phyloP scores from a whole-genome alignment of 2,888 invertebrate species.

The Xanthia togata region DNA sequence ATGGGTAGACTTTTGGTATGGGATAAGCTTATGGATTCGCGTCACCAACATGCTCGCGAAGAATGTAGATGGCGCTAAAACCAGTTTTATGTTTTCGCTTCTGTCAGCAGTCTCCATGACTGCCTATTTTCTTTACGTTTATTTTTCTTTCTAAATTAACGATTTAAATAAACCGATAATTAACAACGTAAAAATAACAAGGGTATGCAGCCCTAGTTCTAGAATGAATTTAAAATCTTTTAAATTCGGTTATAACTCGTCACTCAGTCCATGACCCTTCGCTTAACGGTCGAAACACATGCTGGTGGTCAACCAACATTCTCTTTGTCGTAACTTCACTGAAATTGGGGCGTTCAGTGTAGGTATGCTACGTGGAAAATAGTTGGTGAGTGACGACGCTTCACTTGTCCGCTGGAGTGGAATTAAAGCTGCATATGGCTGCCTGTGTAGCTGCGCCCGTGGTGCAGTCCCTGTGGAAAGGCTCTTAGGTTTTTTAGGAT shows the following conservation, averaged over 20 bases:
- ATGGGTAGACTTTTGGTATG: too few species aligned
- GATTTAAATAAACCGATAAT: too few species aligned
- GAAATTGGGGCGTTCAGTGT: constrained; percentile 51
- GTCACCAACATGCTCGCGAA: too few species aligned
- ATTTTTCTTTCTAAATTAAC: background rate
- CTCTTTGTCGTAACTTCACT: constrained; percentile 56
- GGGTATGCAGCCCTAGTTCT: too few species aligned
- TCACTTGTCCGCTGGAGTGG: background rate
- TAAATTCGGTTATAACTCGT: constrained; percentile 1
- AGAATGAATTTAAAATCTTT: background rate
- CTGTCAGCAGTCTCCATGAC: too few species aligned
- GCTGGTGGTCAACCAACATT: constrained; percentile 59
- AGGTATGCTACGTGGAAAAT: constrained; percentile 29
- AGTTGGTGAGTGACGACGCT: constrained; percentile 9
- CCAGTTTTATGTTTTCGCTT: too few species aligned
- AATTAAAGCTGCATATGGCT: constrained; percentile 18
- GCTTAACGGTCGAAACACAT: constrained; percentile 38
- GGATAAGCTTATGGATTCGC: too few species aligned
- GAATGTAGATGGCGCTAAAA: too few species aligned
- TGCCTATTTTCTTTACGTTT: too few species aligned
- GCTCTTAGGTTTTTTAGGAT: background rate
- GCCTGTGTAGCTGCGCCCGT: background rate
- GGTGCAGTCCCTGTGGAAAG: background rate
- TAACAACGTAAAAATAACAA: too few species aligned
- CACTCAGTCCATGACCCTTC: background rate